Evolutionary conservation across 2,113 vertebrate genomes (phyloP).

Genomic region (Misgurnus anguillicaudatus): DNA sequence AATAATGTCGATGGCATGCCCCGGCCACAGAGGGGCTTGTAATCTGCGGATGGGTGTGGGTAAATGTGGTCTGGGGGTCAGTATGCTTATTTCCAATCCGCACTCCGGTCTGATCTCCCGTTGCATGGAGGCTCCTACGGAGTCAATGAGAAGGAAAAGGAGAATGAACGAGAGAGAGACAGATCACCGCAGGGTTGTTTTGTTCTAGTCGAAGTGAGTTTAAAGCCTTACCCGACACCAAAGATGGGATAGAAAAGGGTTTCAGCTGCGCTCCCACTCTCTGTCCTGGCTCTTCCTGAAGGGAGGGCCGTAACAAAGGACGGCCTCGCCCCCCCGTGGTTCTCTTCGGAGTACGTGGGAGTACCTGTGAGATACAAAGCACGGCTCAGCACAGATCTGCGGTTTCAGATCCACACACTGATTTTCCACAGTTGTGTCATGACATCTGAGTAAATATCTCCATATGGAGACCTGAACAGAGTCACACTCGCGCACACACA

Average conservation of each 20-base stretch:
- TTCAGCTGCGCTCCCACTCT: slow-evolving; percentile 55
- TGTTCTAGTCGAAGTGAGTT: slow-evolving; percentile 40
- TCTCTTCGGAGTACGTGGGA: slow-evolving; percentile 46
- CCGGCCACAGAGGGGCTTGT: slow-evolving; percentile 42
- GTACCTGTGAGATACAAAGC: slow-evolving; percentile 48
- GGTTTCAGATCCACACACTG: slow-evolving; percentile 31
- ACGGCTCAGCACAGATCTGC: slow-evolving; percentile 10
- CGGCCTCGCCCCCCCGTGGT: slow-evolving; percentile 23
- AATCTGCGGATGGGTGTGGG: slow-evolving; percentile 41
- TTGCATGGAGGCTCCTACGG: slow-evolving; percentile 31
- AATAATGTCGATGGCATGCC: slow-evolving; percentile 45
- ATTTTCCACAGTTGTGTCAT: slow-evolving; percentile 38
- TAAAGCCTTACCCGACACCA: slow-evolving; percentile 20
- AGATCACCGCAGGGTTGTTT: slow-evolving; percentile 38
- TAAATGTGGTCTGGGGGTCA: slow-evolving; percentile 7
- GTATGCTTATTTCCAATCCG: slow-evolving; percentile 37
- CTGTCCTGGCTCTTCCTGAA: slow-evolving; percentile 55
- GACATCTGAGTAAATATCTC: slow-evolving; percentile 40
- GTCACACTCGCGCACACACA: not conserved
- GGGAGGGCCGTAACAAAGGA: slow-evolving; percentile 45
- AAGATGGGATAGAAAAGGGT: slow-evolving; percentile 8
- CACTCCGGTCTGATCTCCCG: slow-evolving; percentile 42
- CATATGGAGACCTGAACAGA: slow-evolving; percentile 31
- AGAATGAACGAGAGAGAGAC: slow-evolving; percentile 17
- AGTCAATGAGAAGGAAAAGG: slow-evolving; percentile 41